Percentiles rank a stretch among this genome's conserved stretches.
These are phyloP conservation scores for Daktulosphaira vitifoliae DNA, from an alignment of 1,140 invertebrate species.

Conservation along the genomic window DNA sequence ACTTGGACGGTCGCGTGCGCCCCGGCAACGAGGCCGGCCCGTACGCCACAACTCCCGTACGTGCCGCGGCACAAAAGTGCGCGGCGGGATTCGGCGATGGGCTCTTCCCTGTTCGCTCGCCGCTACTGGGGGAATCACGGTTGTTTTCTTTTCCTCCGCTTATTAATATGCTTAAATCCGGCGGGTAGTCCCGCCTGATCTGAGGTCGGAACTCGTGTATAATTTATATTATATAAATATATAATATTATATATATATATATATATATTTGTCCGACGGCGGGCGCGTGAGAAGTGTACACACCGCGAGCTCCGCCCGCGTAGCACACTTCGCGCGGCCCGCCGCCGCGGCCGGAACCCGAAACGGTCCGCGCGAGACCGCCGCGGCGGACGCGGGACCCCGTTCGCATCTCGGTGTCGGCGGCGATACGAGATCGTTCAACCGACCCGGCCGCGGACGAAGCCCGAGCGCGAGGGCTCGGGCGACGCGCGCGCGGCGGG, in stretches of 20 bases:
- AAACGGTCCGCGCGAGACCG: not conserved
- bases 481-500: not conserved
- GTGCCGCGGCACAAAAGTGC: slow-evolving; percentile 35
- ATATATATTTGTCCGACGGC: too few relatives aligned
- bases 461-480: too few relatives aligned
- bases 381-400: not conserved
- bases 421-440: slow-evolving; percentile 35
- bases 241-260: too few relatives aligned
- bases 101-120: slow-evolving; percentile 74
- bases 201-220: slow-evolving; percentile 59
- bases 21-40: slow-evolving; percentile 48
- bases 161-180: slow-evolving; percentile 83
- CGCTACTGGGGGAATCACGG: slow-evolving; percentile 76
- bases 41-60: slow-evolving; percentile 59
- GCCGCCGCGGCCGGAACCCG: not conserved
- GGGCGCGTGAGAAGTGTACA: too few relatives aligned
- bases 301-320: too few relatives aligned
- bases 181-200: slow-evolving; percentile 63
- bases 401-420: not conserved
- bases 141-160: slow-evolving; percentile 90
- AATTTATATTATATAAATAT: too few relatives aligned
- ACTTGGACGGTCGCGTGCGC: slow-evolving; percentile 70
- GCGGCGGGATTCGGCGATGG: slow-evolving; percentile 54
- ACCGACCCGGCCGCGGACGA: not conserved
- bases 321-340: not conserved